phyloP scores from a whole-genome alignment of 2,888 invertebrate species.

The Criorhina ranunculi region DNA sequence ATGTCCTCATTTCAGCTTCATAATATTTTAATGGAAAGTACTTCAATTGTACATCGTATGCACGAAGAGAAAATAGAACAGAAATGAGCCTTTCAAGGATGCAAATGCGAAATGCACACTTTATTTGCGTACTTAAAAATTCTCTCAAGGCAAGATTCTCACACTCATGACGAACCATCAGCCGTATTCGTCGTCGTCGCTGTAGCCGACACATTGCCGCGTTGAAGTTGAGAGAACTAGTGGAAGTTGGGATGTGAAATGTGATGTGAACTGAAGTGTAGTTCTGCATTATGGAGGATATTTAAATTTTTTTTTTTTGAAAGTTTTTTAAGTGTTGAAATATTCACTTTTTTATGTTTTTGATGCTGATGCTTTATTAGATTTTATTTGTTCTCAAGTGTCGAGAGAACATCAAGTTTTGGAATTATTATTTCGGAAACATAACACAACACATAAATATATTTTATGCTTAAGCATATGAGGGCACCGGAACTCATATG shows the following conservation, averaged over 20 bases:
- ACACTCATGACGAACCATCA: constrained; percentile 56
- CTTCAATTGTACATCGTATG: constrained; percentile 43
- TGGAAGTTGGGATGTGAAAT: constrained; percentile 14
- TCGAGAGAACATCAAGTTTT: constrained; percentile 30
- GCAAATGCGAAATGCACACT: constrained; percentile 65
- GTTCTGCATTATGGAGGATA: constrained; percentile 63
- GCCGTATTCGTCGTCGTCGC: constrained; percentile 13
- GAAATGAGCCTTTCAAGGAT: constrained; percentile 62
- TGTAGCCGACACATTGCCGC: constrained; percentile 12
- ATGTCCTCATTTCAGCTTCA: constrained; percentile 54
- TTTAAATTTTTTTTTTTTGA: constrained; percentile 61
- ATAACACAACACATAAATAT: neutral
- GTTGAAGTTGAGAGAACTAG: constrained; percentile 25
- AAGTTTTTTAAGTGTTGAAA: constrained; percentile 52
- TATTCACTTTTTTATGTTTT: constrained; percentile 3
- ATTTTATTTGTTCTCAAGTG: constrained; percentile 54
- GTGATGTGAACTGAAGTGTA: constrained; percentile 56
- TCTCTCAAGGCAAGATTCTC: constrained; percentile 55
- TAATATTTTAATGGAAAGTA: constrained; percentile 69
- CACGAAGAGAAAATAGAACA: constrained; percentile 37
- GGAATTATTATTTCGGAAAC: constrained; percentile 29
- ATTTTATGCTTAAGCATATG: constrained; percentile 2
- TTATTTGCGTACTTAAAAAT: constrained; percentile 61
- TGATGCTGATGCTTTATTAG: constrained; percentile 47
- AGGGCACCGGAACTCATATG: neutral